Percentiles rank a stretch among this genome's conserved stretches.
Evolutionary conservation across 2,113 vertebrate species (phyloP).

Genomic region (Heterotilapia buettikoferi): DNA sequence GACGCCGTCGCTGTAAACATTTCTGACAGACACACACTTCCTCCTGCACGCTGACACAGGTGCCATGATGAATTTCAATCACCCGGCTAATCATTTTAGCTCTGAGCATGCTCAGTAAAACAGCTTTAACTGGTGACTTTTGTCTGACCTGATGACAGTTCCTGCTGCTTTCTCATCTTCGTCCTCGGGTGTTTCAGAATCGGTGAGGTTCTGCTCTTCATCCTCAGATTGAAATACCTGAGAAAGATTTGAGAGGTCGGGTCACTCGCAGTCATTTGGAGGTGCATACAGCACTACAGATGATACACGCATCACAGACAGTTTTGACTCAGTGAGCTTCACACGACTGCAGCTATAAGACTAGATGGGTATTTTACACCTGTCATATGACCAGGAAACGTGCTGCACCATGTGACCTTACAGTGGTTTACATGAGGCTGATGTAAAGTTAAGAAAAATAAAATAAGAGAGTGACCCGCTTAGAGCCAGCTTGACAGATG

Average conservation of each 20-base stretch:
- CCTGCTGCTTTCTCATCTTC: not conserved
- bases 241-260: not conserved
- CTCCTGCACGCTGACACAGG: rapidly evolving
- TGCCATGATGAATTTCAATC: not conserved
- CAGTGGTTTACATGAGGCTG: rapidly evolving
- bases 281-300: rapidly evolving
- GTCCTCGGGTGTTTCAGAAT: not conserved
- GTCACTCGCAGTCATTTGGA: rapidly evolving
- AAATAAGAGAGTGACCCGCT: not conserved
- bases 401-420: not conserved
- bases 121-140: not conserved
- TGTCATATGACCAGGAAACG: not conserved
- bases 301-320: not conserved
- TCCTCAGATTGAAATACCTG: not conserved
- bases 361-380: rapidly evolving
- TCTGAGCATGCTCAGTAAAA: not conserved
- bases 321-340: not conserved
- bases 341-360: rapidly evolving
- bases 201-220: not conserved
- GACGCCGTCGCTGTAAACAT: not conserved
- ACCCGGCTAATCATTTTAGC: not conserved
- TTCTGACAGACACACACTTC: not conserved
- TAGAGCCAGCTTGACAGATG: not conserved
- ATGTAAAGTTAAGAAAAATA: rapidly evolving
- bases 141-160: not conserved